Conservation (phyloP, 2,888 invertebrate species). For the Oxycera nigricornis region DNA sequence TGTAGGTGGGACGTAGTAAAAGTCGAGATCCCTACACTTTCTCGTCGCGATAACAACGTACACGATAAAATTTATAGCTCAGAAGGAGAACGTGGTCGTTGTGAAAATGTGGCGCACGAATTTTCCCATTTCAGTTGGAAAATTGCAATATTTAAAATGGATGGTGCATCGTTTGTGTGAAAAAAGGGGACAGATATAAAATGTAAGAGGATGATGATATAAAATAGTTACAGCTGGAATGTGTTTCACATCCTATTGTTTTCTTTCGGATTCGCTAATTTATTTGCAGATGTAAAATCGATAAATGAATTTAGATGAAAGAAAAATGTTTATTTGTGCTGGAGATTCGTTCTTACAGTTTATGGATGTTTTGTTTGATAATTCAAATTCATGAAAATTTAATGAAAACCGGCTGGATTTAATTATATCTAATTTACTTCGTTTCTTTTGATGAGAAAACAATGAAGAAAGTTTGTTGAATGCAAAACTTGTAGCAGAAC, state of each 20-base stretch:
- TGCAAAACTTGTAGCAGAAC: too few relatives aligned
- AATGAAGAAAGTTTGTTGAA: too few relatives aligned
- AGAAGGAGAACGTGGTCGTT: not conserved
- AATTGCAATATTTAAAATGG: slow-evolving; percentile 21
- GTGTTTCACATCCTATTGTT: not conserved
- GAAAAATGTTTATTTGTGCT: too few relatives aligned
- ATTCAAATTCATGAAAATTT: too few relatives aligned
- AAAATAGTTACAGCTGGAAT: not conserved
- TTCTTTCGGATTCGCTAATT: not conserved
- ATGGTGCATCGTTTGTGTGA: not conserved
- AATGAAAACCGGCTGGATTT: too few relatives aligned
- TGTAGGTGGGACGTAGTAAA: not conserved
- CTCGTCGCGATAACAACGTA: not conserved
- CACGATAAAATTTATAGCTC: slow-evolving; percentile 1
- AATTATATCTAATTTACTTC: too few relatives aligned
- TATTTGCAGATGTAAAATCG: not conserved
- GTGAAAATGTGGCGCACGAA: too few relatives aligned
- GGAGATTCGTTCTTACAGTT: too few relatives aligned
- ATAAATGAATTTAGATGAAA: too few relatives aligned
- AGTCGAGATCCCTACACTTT: not conserved
- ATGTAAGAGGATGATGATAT: not conserved
- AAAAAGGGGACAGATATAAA: not conserved
- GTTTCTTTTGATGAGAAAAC: too few relatives aligned
- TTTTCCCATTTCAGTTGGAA: slow-evolving; percentile 23
- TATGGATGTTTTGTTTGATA: too few relatives aligned